Evolutionary conservation across 2,797 vertebrate species (phyloP).

Genomic region (Sparidentex hasta): DNA sequence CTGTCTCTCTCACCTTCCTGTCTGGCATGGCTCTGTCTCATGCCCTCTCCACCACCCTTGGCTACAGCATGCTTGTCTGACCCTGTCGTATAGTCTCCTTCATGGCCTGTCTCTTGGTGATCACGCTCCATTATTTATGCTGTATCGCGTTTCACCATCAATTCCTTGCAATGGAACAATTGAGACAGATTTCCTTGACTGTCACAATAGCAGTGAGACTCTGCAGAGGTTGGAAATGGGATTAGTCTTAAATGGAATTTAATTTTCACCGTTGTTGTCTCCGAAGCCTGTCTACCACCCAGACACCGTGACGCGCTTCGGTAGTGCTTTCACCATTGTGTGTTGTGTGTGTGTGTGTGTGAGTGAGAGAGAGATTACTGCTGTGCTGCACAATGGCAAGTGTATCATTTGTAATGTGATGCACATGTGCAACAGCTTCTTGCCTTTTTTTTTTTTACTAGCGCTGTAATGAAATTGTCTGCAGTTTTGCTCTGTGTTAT

Average conservation of each 20-base stretch:
- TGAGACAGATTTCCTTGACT: conserved; percentile 85
- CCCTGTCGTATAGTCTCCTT: conserved; percentile 76
- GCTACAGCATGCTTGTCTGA: conserved; percentile 75
- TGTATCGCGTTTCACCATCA: conserved; percentile 84
- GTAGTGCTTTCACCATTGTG: conserved; percentile 62
- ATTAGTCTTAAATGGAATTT: conserved; percentile 90
- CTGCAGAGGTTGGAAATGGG: conserved; percentile 86
- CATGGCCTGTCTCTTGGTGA: conserved; percentile 68
- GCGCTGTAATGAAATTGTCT: conserved; percentile 35
- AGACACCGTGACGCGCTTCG: conserved; percentile 78
- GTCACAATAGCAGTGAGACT: conserved; percentile 84
- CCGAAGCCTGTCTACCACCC: conserved; percentile 84
- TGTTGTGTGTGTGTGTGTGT: conserved; percentile 14
- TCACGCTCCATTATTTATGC: conserved; percentile 85
- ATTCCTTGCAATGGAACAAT: conserved; percentile 81
- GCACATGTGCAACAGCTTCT: conserved; percentile 41
- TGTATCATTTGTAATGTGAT: conserved; percentile 56
- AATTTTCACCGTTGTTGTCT: conserved; percentile 86
- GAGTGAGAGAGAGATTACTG: conserved; percentile 47
- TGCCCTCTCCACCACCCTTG: conserved; percentile 49
- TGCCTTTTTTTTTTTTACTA: conserved; percentile 24
- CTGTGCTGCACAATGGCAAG: conserved; percentile 47
- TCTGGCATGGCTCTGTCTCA: conserved; percentile 31
- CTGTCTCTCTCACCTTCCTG: conserved; percentile 54
- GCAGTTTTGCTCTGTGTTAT: conserved; percentile 43